A percentile compares a stretch with the other conserved stretches of the same genome.
These are phyloP conservation scores for Oceanodroma leucorhoa DNA, from an alignment of 2,797 vertebrate species.

Conservation along the genomic window DNA sequence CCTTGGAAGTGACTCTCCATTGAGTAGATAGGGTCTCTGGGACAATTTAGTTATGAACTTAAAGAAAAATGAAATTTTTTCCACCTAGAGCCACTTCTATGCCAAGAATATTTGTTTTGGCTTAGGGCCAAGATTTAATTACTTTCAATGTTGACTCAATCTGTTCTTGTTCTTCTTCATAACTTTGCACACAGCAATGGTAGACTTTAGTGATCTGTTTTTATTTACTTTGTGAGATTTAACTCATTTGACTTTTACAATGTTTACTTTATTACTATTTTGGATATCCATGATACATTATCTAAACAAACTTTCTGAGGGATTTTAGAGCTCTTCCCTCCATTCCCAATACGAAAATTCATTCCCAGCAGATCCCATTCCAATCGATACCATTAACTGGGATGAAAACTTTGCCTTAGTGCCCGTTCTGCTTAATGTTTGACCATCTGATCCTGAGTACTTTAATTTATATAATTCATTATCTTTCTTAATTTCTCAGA, in stretches of 20 bases:
- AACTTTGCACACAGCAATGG: not conserved
- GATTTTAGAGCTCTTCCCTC: not conserved
- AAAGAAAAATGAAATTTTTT: not conserved
- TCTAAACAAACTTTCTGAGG: not conserved
- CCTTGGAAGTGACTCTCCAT: not conserved
- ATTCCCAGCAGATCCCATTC: not conserved
- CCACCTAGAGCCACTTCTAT: not conserved
- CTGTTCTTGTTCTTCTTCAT: not conserved
- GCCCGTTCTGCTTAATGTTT: not conserved
- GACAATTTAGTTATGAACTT: not conserved
- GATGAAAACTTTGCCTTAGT: not conserved
- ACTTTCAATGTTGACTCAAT: not conserved
- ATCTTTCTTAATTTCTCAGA: not conserved
- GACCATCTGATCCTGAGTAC: not conserved
- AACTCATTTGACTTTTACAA: not conserved
- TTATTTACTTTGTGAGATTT: not conserved
- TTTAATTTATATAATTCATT: not conserved
- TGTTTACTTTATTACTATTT: not conserved
- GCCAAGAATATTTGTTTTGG: slow-evolving; percentile 16
- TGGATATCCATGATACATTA: not conserved
- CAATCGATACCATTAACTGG: not conserved
- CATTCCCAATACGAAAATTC: not conserved
- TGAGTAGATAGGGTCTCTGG: not conserved
- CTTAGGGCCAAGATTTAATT: not conserved
- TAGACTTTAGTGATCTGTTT: not conserved